Percentiles rank a stretch among this genome's conserved stretches.
These are phyloP conservation scores for Limnothrissa miodon DNA, from an alignment of 2,113 vertebrate species.

Conservation along the genomic window DNA sequence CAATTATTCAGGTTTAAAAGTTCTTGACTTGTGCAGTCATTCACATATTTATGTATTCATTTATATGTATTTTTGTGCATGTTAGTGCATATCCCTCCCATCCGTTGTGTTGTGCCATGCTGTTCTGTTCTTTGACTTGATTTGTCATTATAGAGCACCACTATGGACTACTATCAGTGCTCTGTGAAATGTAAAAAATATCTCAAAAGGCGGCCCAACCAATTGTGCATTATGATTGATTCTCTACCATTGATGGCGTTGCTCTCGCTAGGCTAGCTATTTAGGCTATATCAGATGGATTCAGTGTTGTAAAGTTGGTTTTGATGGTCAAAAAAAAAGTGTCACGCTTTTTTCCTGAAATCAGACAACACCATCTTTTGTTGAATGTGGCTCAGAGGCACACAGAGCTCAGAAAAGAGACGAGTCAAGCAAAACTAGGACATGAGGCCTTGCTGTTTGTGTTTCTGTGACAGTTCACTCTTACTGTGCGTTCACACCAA, in stretches of 20 bases:
- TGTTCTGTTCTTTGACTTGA: not conserved
- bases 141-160: not conserved
- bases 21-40: not conserved
- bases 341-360: not conserved
- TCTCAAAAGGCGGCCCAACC: not conserved
- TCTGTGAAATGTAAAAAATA: not conserved
- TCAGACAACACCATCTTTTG: not conserved
- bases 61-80: not conserved
- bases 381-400: not conserved
- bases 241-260: not conserved
- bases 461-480: conserved; percentile 43
- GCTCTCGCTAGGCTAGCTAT: not conserved
- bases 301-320: not conserved
- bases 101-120: not conserved
- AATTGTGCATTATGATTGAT: not conserved
- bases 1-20: conserved; percentile 4
- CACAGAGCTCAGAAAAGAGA: not conserved
- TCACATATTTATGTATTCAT: not conserved
- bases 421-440: conserved; percentile 8
- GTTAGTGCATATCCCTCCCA: not conserved
- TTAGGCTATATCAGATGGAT: not conserved
- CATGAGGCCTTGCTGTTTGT: not conserved
- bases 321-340: not conserved
- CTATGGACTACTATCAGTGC: not conserved
- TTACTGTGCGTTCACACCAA: no score